Evolutionary conservation across 2,888 invertebrate genomes (phyloP).

Genomic region (Acrobasis suavella): DNA sequence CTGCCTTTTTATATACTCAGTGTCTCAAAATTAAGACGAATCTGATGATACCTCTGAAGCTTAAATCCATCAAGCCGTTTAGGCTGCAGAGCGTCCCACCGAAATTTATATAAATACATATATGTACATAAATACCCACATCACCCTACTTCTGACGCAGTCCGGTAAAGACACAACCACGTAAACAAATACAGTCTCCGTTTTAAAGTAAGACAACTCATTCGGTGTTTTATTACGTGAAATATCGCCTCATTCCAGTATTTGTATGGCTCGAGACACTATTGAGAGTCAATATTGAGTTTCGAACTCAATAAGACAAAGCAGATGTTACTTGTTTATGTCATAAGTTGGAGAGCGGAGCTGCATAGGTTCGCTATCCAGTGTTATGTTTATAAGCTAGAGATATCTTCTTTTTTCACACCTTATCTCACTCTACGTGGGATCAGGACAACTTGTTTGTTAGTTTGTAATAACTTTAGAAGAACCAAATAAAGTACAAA

Average conservation of each 20-base stretch:
- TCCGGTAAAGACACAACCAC: neutral
- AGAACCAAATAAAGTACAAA: no score
- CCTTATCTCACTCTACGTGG: neutral
- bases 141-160: no score
- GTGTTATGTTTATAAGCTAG: conserved; percentile 1
- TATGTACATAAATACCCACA: no score
- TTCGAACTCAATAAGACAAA: conserved; percentile 73
- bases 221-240: conserved; percentile 19
- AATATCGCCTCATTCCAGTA: conserved; percentile 29
- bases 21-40: no score
- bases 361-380: conserved; percentile 28
- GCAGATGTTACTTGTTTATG: conserved; percentile 71
- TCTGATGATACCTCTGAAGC: no score
- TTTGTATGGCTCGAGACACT: conserved; percentile 50
- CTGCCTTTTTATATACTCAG: no score
- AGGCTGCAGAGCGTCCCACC: no score
- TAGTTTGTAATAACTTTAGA: no score
- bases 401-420: neutral
- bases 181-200: conserved; percentile 4
- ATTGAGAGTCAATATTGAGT: conserved; percentile 66
- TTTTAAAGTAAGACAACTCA: conserved; percentile 8
- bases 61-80: no score
- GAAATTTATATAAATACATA: no score
- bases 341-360: conserved; percentile 53
- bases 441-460: no score